phyloP scores from a whole-genome alignment of 37 sponge, comb jelly and placozoan genomes.

The Dysidea cf. avara region DNA sequence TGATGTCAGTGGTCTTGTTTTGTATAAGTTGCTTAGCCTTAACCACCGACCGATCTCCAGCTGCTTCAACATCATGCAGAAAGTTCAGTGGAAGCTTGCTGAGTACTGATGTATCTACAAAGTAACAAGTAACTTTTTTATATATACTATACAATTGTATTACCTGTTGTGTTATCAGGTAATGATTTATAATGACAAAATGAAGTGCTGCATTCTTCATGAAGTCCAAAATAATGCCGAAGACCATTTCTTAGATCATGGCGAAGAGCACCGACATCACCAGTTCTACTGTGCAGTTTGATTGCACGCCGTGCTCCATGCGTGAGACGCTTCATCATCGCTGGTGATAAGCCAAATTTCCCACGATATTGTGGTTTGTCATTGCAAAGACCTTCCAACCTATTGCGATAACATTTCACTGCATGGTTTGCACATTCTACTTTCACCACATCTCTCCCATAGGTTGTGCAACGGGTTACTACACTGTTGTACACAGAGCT shows the following conservation, averaged over 20 bases:
- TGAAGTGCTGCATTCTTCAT: slow-evolving; percentile 19
- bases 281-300: slow-evolving; percentile 14
- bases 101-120: not conserved
- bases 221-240: slow-evolving; percentile 29
- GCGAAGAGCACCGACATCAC: slow-evolving; percentile 6
- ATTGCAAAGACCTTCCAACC: slow-evolving; percentile 10
- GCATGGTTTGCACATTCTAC: slow-evolving; percentile 27
- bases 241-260: slow-evolving; percentile 40
- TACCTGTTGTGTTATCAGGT: too few relatives aligned
- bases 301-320: slow-evolving; percentile 28
- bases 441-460: slow-evolving; percentile 4
- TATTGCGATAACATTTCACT: slow-evolving; percentile 18
- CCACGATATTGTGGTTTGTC: slow-evolving; percentile 32
- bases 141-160: too few relatives aligned
- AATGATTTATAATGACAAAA: too few relatives aligned
- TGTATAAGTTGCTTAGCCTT: slow-evolving; percentile 11
- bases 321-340: slow-evolving; percentile 22
- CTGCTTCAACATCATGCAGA: not conserved
- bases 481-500: slow-evolving; percentile 27
- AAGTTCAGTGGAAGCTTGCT: not conserved
- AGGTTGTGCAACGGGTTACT: not conserved
- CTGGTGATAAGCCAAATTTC: slow-evolving; percentile 8
- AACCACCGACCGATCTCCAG: slow-evolving; percentile 19
- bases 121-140: slow-evolving; percentile 8
- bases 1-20: slow-evolving; percentile 29